Evolutionary conservation across 2,888 invertebrate genomes (phyloP).

Genomic region (Drosophila anceps): DNA sequence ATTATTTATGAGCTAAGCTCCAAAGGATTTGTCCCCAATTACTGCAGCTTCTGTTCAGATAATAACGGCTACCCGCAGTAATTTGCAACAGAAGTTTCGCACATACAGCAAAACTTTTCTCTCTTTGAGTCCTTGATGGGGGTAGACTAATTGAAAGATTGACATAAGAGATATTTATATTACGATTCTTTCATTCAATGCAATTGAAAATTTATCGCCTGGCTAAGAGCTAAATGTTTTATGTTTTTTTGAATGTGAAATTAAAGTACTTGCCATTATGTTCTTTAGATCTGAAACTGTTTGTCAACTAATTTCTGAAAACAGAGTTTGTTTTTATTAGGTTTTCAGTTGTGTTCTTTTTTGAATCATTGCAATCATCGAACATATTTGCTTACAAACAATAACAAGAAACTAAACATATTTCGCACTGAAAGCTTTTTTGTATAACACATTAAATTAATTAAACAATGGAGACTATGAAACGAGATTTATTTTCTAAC

Average conservation of each 20-base stretch:
- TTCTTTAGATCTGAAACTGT: background rate
- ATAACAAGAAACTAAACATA: background rate
- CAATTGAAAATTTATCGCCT: conserved; percentile 29
- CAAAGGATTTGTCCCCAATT: conserved; percentile 58
- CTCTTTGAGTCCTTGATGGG: background rate
- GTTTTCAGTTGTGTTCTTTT: too few relatives aligned
- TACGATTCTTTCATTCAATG: conserved; percentile 1
- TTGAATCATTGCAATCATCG: too few relatives aligned
- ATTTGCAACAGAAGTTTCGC: conserved; percentile 57
- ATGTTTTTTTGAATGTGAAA: background rate
- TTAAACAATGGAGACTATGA: background rate
- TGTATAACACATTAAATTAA: background rate
- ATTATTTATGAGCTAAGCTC: conserved; percentile 54
- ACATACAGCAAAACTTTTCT: conserved; percentile 39
- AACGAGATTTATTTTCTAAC: background rate
- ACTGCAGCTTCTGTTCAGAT: conserved; percentile 46
- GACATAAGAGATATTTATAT: background rate
- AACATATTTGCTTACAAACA: background rate
- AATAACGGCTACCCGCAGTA: conserved; percentile 64
- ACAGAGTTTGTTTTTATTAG: too few relatives aligned
- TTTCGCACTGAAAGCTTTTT: background rate
- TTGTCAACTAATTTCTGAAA: too few relatives aligned
- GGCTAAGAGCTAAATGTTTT: conserved; percentile 9
- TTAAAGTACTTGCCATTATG: background rate
- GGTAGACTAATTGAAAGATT: conserved; percentile 52